Evolutionary conservation across 1,140 invertebrate genomes (phyloP), one percentile per base, ranked within the genome.

Genomic region (Scaptomyza hsui): DNA sequence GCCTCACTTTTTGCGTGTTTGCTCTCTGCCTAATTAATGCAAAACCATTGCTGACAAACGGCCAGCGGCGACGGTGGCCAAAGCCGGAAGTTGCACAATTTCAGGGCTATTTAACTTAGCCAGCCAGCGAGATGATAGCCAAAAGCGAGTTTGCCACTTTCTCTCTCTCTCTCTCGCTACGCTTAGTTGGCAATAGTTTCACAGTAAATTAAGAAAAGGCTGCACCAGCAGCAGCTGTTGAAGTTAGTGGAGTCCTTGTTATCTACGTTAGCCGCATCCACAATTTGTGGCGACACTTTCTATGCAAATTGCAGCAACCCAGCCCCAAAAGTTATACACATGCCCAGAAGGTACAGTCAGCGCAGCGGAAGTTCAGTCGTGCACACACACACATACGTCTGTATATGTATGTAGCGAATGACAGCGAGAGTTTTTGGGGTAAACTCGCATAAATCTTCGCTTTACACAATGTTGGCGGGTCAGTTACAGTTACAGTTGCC

Each of bases 151-250:
- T 37, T 64, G 42, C 64, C 64, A 53, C 41, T 62, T 49, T 44
- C 32, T 68, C 24, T 29, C 26, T 29, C 6, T 29, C 7, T 29
- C 7, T 29, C 6, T 29, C 26, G 5, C 6, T 29, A 73, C 61
- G 75, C 68, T 73, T 71, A 76, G 85, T 78, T 89, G 73, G 78
- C 85, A 89, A 89, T 89, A 89, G 85, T 89, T 89, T 89, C 73
- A 89, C 85, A 89, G 83, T 76, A 89, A 89, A 89, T 89, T 89
- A 88, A 88, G 82, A 88, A 88, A 88, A 88, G 82, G 82, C 88
- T 88, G 82, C 68, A 82, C 82, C 52, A 44, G n/a, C 51, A 39
- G 49, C 79, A 85, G 75, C 60, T 45, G 19, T 59, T 59, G 16
- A 21, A 19, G 41, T 15, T 26, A 16, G 16, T 6, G 42, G 42